Conservation (phyloP, 2,888 invertebrate species). For the Hyalella azteca region DNA sequence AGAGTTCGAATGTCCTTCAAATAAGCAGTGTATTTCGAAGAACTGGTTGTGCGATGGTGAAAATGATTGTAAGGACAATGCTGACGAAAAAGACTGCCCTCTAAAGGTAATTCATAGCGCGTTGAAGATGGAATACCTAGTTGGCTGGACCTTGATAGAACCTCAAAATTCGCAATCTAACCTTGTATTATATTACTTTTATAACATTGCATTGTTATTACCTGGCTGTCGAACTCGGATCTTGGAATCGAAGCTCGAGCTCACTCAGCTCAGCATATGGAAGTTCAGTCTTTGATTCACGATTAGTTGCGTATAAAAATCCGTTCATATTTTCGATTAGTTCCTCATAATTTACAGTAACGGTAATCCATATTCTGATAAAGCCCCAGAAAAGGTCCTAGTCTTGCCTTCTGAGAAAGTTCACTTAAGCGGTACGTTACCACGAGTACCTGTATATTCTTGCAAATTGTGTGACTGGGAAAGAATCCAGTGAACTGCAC, state of each 20-base stretch:
- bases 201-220: neutral
- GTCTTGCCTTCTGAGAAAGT: too few relatives aligned
- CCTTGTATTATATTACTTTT: neutral
- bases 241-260: neutral
- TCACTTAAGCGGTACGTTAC: too few relatives aligned
- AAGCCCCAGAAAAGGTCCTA: too few relatives aligned
- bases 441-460: too few relatives aligned
- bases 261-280: too few relatives aligned
- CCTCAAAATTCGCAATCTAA: neutral
- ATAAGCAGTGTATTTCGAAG: neutral
- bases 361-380: too few relatives aligned
- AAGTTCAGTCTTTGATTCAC: too few relatives aligned
- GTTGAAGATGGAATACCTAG: neutral
- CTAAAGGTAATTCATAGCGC: neutral
- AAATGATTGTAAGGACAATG: neutral
- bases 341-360: too few relatives aligned
- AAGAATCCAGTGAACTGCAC: too few relatives aligned
- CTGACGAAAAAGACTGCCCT: neutral
- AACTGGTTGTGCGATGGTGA: neutral
- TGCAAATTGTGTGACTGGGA: too few relatives aligned
- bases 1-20: slow-evolving; percentile 4
- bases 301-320: too few relatives aligned
- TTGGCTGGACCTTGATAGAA: neutral
- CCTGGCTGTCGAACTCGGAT: neutral
- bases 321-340: too few relatives aligned